Evolutionary conservation across 2,797 vertebrate species (phyloP).

Genomic region (Malurus splendens): DNA sequence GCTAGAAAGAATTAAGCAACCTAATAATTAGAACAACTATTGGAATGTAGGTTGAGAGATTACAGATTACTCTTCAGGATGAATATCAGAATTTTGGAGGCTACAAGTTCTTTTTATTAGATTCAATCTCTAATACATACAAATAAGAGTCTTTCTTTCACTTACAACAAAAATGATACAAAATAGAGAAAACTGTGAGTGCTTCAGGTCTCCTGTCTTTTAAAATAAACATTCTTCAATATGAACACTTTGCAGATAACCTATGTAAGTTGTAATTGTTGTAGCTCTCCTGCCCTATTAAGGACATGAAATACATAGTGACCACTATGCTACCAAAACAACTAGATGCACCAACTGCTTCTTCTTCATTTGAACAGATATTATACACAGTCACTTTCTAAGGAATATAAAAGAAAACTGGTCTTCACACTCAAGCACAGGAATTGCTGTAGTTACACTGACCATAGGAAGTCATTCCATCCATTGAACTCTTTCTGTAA

Average conservation of each 20-base stretch:
- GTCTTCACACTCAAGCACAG: neutral
- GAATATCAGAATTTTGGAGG: neutral
- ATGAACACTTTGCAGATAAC: neutral
- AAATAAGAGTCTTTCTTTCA: neutral
- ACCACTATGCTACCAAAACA: neutral
- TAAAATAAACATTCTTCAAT: neutral
- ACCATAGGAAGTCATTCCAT: slow-evolving; percentile 80
- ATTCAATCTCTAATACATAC: neutral
- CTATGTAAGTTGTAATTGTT: neutral
- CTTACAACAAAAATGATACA: neutral
- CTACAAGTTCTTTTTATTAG: neutral
- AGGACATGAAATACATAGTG: neutral
- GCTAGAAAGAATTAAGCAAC: neutral
- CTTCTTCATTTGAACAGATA: neutral
- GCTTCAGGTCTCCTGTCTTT: neutral
- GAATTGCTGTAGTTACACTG: slow-evolving; percentile 38
- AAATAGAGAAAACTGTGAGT: rapidly evolving
- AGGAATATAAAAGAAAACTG: neutral
- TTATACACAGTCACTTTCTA: neutral
- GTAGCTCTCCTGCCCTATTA: neutral
- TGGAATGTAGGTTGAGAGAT: neutral
- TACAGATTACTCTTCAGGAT: neutral
- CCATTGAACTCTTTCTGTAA: slow-evolving; percentile 68
- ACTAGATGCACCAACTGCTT: neutral
- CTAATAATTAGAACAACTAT: neutral